phyloP scores from a whole-genome alignment of 2,113 vertebrate species.

The Salvelinus fontinalis region DNA sequence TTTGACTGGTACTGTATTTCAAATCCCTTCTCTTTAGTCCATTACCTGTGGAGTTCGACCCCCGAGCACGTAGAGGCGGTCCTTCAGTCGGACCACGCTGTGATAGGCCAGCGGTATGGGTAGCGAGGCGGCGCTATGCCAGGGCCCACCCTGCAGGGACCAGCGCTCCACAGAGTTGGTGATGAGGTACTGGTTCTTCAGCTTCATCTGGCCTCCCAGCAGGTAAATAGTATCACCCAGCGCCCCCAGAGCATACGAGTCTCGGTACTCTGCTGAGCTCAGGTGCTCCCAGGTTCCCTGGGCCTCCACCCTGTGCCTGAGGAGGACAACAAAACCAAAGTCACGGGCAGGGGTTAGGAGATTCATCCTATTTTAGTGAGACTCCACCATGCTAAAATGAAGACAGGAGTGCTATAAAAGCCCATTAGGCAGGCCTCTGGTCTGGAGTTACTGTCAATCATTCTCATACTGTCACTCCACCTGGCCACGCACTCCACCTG shows the following conservation, averaged over 20 bases:
- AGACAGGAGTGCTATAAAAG: neutral
- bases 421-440: neutral
- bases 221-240: conserved; percentile 83
- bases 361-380: neutral
- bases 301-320: conserved; percentile 86
- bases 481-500: neutral
- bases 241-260: conserved; percentile 86
- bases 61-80: conserved; percentile 87
- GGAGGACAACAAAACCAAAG: neutral
- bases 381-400: neutral
- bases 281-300: conserved; percentile 90
- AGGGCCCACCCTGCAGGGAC: conserved; percentile 81
- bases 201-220: conserved; percentile 92
- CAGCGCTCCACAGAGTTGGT: conserved; percentile 92
- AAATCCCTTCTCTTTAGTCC: neutral
- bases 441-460: neutral
- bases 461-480: neutral
- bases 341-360: neutral
- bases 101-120: conserved; percentile 89
- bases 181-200: conserved; percentile 88
- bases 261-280: conserved; percentile 85
- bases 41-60: conserved; percentile 94
- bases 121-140: conserved; percentile 84
- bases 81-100: conserved; percentile 78
- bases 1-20: neutral